Percentiles rank a stretch among this genome's conserved stretches.
phyloP scores from a whole-genome alignment of 2,888 invertebrate genomes.

The Habroteleia sp. region DNA sequence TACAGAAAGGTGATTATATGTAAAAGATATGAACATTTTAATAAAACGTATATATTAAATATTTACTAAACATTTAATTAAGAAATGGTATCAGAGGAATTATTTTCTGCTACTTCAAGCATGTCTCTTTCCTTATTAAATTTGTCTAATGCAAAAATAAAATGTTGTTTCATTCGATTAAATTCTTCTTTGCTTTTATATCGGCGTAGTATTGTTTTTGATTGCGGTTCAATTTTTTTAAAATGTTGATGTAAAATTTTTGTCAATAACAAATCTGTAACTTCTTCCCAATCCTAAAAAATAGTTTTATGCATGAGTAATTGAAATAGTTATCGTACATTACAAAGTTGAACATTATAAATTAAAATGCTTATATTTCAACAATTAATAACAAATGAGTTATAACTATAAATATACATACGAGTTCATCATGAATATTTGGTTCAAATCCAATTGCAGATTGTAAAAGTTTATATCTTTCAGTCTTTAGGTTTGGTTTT shows the following conservation, averaged over 20 bases:
- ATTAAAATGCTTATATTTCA: background rate
- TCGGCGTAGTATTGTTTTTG: slow-evolving; percentile 15
- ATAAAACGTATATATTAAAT: too few species aligned
- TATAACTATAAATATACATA: too few species aligned
- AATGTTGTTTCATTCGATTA: slow-evolving; percentile 37
- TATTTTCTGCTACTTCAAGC: slow-evolving; percentile 33
- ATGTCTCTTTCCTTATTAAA: slow-evolving; percentile 41
- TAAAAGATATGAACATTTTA: too few species aligned
- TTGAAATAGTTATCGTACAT: background rate
- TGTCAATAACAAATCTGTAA: slow-evolving; percentile 30
- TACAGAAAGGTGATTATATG: too few species aligned
- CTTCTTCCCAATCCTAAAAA: slow-evolving; percentile 51
- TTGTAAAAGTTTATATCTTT: slow-evolving; percentile 21
- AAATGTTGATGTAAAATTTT: slow-evolving; percentile 35
- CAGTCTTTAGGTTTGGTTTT: slow-evolving; percentile 11
- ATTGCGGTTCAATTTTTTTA: slow-evolving; percentile 26
- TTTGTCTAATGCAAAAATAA: slow-evolving; percentile 36
- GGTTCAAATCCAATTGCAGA: slow-evolving; percentile 36
- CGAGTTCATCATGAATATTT: slow-evolving; percentile 24
- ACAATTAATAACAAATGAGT: background rate
- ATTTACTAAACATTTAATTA: slow-evolving; percentile 3
- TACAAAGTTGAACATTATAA: background rate
- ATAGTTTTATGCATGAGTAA: too few species aligned
- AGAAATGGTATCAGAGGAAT: slow-evolving; percentile 2
- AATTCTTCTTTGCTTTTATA: slow-evolving; percentile 30